A percentile compares a stretch with the other conserved stretches of the same genome.
These are phyloP conservation scores for Harlomillsia oculata DNA, from an alignment of 1,140 invertebrate genomes.

Conservation along the genomic window DNA sequence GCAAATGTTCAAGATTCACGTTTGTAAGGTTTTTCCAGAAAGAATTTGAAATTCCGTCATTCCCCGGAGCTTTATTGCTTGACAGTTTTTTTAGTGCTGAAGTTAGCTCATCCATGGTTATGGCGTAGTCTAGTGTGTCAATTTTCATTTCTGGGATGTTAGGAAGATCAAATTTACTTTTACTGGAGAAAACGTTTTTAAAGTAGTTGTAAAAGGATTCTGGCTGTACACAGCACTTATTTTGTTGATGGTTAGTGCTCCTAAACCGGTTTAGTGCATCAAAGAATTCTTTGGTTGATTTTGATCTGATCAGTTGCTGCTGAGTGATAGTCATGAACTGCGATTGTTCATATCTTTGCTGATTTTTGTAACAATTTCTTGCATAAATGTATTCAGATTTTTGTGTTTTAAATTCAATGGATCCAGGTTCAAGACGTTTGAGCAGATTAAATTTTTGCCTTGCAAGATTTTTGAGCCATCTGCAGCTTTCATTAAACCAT, in stretches of 20 bases:
- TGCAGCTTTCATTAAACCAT: too few relatives aligned
- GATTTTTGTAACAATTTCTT: too few relatives aligned
- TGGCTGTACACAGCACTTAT: neutral
- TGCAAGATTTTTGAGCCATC: too few relatives aligned
- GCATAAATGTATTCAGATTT: too few relatives aligned
- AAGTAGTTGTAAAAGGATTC: neutral
- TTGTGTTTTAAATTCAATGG: too few relatives aligned
- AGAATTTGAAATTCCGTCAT: constrained; percentile 29
- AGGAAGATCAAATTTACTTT: neutral
- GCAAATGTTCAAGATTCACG: neutral
- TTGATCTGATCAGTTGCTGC: neutral
- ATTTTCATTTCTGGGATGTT: neutral
- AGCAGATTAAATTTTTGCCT: too few relatives aligned
- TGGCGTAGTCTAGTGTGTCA: neutral
- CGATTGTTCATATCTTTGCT: too few relatives aligned
- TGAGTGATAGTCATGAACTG: too few relatives aligned
- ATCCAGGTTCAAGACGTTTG: too few relatives aligned
- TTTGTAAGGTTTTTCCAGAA: constrained; percentile 22
- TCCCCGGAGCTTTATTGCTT: constrained; percentile 29
- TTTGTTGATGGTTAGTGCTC: too few relatives aligned
- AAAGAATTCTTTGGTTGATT: neutral
- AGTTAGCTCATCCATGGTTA: neutral
- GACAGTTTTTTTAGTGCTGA: constrained; percentile 21
- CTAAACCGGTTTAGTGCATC: neutral
- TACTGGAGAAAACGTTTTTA: neutral